phyloP scores from a whole-genome alignment of 2,797 vertebrate genomes.

The Alauda arvensis region DNA sequence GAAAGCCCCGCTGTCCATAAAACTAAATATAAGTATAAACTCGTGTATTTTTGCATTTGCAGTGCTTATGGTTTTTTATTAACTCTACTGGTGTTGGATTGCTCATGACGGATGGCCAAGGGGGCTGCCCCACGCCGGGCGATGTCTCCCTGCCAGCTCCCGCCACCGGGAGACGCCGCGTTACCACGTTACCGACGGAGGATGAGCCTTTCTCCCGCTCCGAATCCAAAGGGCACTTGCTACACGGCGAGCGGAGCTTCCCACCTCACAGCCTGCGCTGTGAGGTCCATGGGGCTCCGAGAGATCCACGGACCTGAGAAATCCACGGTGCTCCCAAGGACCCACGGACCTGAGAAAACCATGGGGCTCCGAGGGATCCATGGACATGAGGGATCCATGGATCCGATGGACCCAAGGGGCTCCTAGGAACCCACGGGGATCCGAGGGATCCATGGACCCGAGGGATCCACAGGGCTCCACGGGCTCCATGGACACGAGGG shows the following conservation, averaged over 20 bases:
- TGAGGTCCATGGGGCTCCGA: not conserved
- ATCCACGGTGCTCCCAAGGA: not conserved
- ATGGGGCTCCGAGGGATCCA: not conserved
- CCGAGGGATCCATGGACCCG: not conserved
- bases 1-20: accelerated
- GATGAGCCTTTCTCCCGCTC: not conserved
- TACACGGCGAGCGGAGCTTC: not conserved
- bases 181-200: not conserved
- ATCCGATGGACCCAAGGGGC: not conserved
- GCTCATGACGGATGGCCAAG: not conserved
- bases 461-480: not conserved
- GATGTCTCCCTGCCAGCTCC: not conserved
- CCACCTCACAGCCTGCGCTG: not conserved
- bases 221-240: not conserved
- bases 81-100: not conserved
- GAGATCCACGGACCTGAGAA: not conserved
- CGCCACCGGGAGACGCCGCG: not conserved
- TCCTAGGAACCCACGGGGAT: not conserved
- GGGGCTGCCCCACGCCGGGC: not conserved
- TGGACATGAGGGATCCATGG: not conserved
- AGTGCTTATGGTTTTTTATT: not conserved
- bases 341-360: not conserved
- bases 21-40: not conserved
- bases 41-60: not conserved
- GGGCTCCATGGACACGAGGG: not conserved